Percentiles rank a stretch among this genome's conserved stretches.
phyloP scores from a whole-genome alignment of 2,888 invertebrate species.

The Pheosia tremula region DNA sequence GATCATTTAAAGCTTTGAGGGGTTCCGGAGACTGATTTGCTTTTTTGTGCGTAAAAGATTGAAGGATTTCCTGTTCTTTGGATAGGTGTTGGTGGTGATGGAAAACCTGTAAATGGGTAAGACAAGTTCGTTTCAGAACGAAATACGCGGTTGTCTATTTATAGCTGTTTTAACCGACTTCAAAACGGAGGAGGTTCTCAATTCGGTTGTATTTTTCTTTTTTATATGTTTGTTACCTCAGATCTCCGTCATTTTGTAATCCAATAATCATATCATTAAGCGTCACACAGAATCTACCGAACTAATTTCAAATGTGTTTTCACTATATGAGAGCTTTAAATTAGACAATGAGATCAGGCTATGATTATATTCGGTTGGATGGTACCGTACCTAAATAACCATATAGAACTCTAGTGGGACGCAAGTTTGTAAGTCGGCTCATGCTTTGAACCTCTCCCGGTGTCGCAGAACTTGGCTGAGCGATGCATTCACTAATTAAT shows the following conservation, averaged over 20 bases:
- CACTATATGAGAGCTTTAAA: too few species aligned
- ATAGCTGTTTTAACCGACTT: too few species aligned
- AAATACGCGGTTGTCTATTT: not conserved
- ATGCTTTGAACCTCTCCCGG: constrained; percentile 11
- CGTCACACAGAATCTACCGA: too few species aligned
- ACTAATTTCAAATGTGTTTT: too few species aligned
- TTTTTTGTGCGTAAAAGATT: constrained; percentile 3
- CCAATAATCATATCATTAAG: too few species aligned
- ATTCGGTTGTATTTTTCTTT: too few species aligned
- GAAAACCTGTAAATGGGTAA: not conserved
- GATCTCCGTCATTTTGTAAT: too few species aligned
- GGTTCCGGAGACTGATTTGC: constrained; percentile 11
- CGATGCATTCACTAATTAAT: constrained; percentile 76
- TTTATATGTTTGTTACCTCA: too few species aligned
- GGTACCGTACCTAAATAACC: not conserved
- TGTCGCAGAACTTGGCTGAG: constrained; percentile 50
- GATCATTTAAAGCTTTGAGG: constrained; percentile 31
- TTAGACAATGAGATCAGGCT: too few species aligned
- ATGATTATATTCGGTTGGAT: not conserved
- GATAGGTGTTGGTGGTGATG: not conserved
- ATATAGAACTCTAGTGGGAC: not conserved
- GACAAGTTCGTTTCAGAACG: not conserved
- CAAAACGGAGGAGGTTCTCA: too few species aligned
- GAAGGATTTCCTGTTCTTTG: constrained; percentile 1
- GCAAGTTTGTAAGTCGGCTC: constrained; percentile 1